Percentiles rank a stretch among this genome's conserved stretches.
Evolutionary conservation across 92 coral and sea anemone genomes (phyloP).

Genomic region (Actinernus sp.): DNA sequence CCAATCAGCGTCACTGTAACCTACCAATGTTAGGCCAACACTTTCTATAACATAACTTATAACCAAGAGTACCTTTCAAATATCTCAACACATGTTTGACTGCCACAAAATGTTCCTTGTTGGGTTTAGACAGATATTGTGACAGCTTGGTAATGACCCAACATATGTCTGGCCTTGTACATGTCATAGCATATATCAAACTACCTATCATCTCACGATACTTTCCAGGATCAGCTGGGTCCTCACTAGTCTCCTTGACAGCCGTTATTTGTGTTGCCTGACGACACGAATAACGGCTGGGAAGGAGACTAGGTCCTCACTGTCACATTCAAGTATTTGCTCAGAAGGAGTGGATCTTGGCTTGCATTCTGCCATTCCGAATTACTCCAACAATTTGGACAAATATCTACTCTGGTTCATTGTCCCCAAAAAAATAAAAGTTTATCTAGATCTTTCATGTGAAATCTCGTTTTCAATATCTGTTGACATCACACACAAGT

Average conservation of each 20-base stretch:
- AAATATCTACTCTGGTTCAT: constrained; percentile 56
- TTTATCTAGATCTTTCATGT: not conserved
- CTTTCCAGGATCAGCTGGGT: constrained; percentile 50
- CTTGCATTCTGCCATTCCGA: constrained; percentile 71
- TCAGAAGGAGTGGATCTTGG: constrained; percentile 69
- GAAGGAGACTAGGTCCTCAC: too few relatives aligned
- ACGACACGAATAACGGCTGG: too few relatives aligned
- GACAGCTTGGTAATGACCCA: constrained; percentile 42
- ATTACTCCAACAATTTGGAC: constrained; percentile 45
- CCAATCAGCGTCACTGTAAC: constrained; percentile 49
- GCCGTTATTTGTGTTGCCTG: too few relatives aligned
- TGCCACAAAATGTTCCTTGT: constrained; percentile 36
- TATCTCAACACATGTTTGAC: constrained; percentile 49
- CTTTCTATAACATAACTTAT: constrained; percentile 44
- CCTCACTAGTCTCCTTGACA: too few relatives aligned
- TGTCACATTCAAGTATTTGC: constrained; percentile 21
- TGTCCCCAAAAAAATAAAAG: constrained; percentile 4
- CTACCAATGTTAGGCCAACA: constrained; percentile 31
- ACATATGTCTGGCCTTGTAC: constrained; percentile 66
- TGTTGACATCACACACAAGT: not conserved
- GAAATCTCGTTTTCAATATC: not conserved
- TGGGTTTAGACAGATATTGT: constrained; percentile 36
- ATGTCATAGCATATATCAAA: constrained; percentile 52
- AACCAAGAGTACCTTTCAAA: constrained; percentile 55
- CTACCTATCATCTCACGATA: constrained; percentile 47